phyloP scores from a whole-genome alignment of 2,113 vertebrate genomes.

The Eptesicus fuscus region DNA sequence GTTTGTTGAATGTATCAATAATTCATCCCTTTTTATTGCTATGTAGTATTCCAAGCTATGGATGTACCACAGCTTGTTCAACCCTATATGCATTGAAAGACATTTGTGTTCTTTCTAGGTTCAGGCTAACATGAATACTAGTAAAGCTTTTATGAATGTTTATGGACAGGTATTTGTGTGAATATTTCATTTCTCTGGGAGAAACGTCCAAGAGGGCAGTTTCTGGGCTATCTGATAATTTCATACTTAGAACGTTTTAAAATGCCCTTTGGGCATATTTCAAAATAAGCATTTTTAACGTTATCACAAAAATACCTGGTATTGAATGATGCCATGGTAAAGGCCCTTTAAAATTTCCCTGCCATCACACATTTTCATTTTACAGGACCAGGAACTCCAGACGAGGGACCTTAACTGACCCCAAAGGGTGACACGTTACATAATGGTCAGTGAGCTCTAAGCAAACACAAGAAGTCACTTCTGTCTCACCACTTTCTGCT shows the following conservation, averaged over 20 bases:
- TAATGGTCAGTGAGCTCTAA: not conserved
- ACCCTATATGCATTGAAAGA: not conserved
- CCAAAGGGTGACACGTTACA: not conserved
- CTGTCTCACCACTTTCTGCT: not conserved
- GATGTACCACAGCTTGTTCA: not conserved
- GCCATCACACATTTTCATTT: not conserved
- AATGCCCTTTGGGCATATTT: slow-evolving; percentile 17
- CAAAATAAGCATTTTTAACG: slow-evolving; percentile 19
- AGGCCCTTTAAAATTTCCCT: not conserved
- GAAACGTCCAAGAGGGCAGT: not conserved
- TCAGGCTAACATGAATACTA: not conserved
- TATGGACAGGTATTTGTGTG: not conserved
- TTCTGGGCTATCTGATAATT: not conserved
- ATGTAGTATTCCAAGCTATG: not conserved
- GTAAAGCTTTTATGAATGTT: not conserved
- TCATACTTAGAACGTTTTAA: not conserved
- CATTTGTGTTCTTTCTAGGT: not conserved
- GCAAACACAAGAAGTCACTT: not conserved
- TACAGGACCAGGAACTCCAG: not conserved
- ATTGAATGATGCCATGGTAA: not conserved
- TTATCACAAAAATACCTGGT: not conserved
- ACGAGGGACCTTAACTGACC: not conserved
- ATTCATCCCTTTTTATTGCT: not conserved
- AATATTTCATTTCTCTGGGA: not conserved
- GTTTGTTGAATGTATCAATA: not conserved